A percentile compares a stretch with the other conserved stretches of the same genome.
Evolutionary conservation across 2,113 vertebrate species (phyloP).

Genomic region (Ivindomyrus marchei): DNA sequence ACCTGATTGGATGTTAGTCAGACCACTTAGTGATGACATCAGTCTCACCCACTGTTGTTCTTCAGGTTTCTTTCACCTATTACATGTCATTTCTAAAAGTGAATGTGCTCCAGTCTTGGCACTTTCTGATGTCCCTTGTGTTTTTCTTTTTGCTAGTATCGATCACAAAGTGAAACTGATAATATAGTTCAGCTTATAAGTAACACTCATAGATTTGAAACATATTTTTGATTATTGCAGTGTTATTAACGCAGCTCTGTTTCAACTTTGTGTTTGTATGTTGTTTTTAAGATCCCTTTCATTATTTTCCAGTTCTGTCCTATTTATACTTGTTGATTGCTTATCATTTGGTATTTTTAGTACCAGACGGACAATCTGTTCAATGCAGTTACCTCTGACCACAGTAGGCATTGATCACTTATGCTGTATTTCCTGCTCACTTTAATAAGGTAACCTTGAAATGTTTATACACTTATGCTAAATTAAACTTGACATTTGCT

Average conservation of each 20-base stretch:
- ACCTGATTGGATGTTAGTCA: not conserved
- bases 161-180: not conserved
- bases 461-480: not conserved
- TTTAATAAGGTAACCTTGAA: not conserved
- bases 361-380: conserved; percentile 1
- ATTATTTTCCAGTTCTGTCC: not conserved
- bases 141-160: not conserved
- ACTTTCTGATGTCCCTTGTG: not conserved
- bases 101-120: not conserved
- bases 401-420: not conserved
- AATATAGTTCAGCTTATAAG: not conserved
- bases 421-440: conserved; percentile 12
- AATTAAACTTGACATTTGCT: not conserved
- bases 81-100: not conserved
- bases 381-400: not conserved
- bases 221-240: not conserved
- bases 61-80: not conserved
- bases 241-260: not conserved
- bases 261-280: not conserved
- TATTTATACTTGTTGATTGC: not conserved
- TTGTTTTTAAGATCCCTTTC: not conserved
- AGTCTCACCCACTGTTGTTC: not conserved
- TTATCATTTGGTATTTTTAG: not conserved
- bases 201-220: not conserved
- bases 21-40: not conserved